A percentile compares a stretch with the other conserved stretches of the same genome.
These are phyloP conservation scores for Dicyrtoma fusca DNA, from an alignment of 2,888 invertebrate genomes.

Conservation along the genomic window DNA sequence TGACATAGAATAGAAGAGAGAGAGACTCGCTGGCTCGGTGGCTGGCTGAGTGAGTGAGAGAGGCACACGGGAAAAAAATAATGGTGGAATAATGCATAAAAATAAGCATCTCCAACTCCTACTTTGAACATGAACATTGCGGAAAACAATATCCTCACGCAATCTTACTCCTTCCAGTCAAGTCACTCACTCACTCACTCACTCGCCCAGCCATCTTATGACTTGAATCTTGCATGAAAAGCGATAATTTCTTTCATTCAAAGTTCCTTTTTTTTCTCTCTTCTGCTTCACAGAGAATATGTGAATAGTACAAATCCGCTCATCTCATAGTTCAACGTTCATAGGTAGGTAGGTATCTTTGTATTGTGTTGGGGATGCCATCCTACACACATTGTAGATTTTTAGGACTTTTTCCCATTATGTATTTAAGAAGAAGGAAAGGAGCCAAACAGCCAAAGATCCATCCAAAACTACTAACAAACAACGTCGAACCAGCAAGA, in stretches of 20 bases:
- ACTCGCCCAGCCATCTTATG: neutral
- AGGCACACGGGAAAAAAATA: slow-evolving; percentile 34
- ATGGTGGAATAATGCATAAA: slow-evolving; percentile 16
- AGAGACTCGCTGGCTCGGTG: no score
- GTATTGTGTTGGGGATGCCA: no score
- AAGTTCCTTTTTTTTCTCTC: slow-evolving; percentile 29
- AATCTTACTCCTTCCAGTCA: slow-evolving; percentile 33
- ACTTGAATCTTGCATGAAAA: slow-evolving; percentile 35
- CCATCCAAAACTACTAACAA: no score
- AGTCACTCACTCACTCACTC: slow-evolving; percentile 38
- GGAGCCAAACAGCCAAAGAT: no score
- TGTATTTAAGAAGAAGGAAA: neutral
- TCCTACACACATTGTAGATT: no score
- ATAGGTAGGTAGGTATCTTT: no score
- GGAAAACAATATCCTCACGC: slow-evolving; percentile 37
- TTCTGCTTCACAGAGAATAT: slow-evolving; percentile 37
- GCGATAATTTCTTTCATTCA: slow-evolving; percentile 44
- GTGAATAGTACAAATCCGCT: slow-evolving; percentile 26
- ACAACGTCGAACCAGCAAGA: no score
- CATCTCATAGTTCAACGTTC: slow-evolving; percentile 31
- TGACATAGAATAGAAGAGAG: neutral
- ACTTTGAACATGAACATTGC: slow-evolving; percentile 35
- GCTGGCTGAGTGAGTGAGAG: slow-evolving; percentile 12
- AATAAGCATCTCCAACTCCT: slow-evolving; percentile 25
- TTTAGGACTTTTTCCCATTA: no score